Base-by-base conservation (phyloP, 2,113 vertebrate genomes). In the Lepus europaeus region DNA sequence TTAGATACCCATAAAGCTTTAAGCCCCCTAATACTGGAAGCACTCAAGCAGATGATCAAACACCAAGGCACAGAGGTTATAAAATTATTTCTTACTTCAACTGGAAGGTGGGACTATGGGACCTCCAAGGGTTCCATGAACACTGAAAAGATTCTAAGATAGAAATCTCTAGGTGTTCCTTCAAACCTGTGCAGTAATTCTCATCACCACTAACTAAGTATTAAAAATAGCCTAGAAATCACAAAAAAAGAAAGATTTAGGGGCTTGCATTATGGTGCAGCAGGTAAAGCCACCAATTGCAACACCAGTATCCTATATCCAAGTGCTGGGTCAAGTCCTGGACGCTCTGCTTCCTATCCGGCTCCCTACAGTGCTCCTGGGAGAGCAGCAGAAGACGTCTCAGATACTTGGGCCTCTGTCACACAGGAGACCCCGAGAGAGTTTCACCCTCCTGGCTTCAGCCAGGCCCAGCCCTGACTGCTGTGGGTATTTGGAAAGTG, bases 41-140 rank as follows among this genome's bases (percentile, higher is more conserved):
- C 56, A 91, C 81, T 81, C 81, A 87, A 91, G 84, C 66, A 85
- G 53, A 92, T 59, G 70, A 94, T 90, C 83, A 85, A 93, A 85
- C 56, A 89, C 31, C 29, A n/a, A 73, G 36, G 78, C 66, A 36
- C 10, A 84, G 25, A 68, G 31, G 53, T 72, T 91, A 87, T 27
- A 36, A 89, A 93, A 85, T 78, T 70, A 70, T 17, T 82, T 82
- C 53, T 88, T 83, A 86, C 1, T 73, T 45, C 22, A 89, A 33
- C 1, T 79, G 33, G 39, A 85, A 94, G 85, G 49, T n/a, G 12
- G 63, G 10, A 64, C 36, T 81, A 45, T 19, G 80, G 89, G 13
- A 51, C 12, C 27, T 36, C 27, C 51, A 78, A 82, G 59, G 56
- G 39, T 82, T 80, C 45, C 66, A 89, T 39, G 31, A 81, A 85